Evolutionary conservation across 2,113 vertebrate genomes (phyloP), one percentile per base, ranked within the genome.

Genomic region (Calidris pygmaea): DNA sequence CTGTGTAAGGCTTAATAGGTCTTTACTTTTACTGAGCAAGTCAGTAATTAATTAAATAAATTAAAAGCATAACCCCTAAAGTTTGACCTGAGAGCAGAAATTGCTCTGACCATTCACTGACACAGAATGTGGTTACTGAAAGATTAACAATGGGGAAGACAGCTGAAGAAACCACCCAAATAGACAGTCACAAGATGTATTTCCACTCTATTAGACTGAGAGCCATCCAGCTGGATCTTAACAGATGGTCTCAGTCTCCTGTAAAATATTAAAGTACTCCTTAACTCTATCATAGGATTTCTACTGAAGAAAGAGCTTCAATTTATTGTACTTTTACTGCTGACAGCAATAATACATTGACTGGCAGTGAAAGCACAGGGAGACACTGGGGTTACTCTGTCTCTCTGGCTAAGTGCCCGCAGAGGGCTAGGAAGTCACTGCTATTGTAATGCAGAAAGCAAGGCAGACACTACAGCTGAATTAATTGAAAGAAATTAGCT

Each of bases 201-300:
- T 98, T 96, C 87, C 37, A 97, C 65, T 78, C 68, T 89, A 27
- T 93, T 96, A 96, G 87, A 95, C 43, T 48, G 82, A 59, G 56
- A 77, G 30, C 75, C 56, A 95, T 62, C 35, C 75, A 96, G 70
- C 63, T 94, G 97, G 58, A 90, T 73, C 79, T 92, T 91, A 95
- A 85, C 96, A 97, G 94, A 97, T 95, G 93, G 87, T 91, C 78
- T 91, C 65, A 93, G 66, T 85, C 58, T 89, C 73, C 76, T 70
- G 30, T 82, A 94, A 95, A 97, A 96, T 96, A 96, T 96, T 94
- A 95, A 96, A 95, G 84, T 48, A 41, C 43, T 89, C 72, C 88
- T 93, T 95, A 93, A 96, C 96, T 95, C 60, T 90, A 76, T 96
- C 34, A 68, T 58, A 77, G 37, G 12, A 70, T 93, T 97, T 95